Evolutionary conservation across 1,140 invertebrate genomes (phyloP), one percentile per base, ranked within the genome.

Genomic region (Aphelinus atriplicis): DNA sequence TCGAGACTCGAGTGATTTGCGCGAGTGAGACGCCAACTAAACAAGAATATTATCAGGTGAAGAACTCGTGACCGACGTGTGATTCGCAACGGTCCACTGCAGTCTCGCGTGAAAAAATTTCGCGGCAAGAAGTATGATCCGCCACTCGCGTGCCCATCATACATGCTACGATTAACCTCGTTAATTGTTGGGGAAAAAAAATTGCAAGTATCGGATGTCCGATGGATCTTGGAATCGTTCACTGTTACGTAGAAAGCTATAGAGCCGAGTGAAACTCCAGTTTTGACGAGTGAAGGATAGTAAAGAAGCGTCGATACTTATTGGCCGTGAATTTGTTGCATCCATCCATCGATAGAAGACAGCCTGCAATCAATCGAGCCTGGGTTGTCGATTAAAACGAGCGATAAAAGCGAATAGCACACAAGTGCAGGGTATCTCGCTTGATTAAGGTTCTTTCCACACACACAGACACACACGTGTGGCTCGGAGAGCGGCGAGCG

Each of bases 201-300:
- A 67, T 65, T 58, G 7, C 9, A 45, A 65, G 57, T 42, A 50
- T 65, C 55, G 53, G 45, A 10, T 56, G 43, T 56, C 65, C 50
- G 51, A 45, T 51, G 62, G n/a, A 7, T 55, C 2, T 60, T 6
- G 3, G 6, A 4, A 45, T 26, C 57, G 2, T 45, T 50, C 26
- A 55, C 63, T 71, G 26, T 71, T 47, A 55, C 51, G 63, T 45
- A 60, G 68, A 70, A 50, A 63, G 47, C 51, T n/a, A 6, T 50
- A 45, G 61, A 61, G 26, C 26, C 42, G 48, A 55, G 51, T 55
- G 60, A 71, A 63, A 71, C 46, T 26, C n/a, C 4, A n/a, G 9
- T 2, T 7, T 43, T 10, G 60, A 42, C 43, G 3, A 3, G 3
- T 10, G 9, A 62, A 63, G 3, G 1, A 64, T 5, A 7, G 47